phyloP scores from a whole-genome alignment of 1,140 invertebrate species.

The Brachystomella parvula region DNA sequence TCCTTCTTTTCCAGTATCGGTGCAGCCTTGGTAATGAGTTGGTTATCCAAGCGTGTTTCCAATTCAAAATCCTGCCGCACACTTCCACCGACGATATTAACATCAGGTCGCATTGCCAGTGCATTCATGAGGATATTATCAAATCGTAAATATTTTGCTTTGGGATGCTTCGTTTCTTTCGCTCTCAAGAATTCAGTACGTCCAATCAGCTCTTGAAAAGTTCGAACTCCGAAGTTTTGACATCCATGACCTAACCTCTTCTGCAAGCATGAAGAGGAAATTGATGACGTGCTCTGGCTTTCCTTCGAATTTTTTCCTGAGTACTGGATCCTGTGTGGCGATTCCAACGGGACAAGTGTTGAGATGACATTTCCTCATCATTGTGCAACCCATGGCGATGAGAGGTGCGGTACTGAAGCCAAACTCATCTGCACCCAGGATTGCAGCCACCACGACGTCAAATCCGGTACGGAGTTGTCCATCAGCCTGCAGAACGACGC shows the following conservation, averaged over 20 bases:
- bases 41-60: constrained; percentile 78
- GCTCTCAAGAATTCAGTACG: constrained; percentile 79
- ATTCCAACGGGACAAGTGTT: constrained; percentile 99
- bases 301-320: constrained; percentile 93
- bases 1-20: constrained; percentile 65
- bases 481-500: constrained; percentile 90
- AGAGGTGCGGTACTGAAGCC: constrained; percentile 97
- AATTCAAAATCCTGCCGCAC: constrained; percentile 81
- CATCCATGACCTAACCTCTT: constrained; percentile 86
- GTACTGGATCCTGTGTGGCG: constrained; percentile 84
- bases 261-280: constrained; percentile 93
- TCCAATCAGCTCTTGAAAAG: constrained; percentile 88
- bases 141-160: constrained; percentile 79
- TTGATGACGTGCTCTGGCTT: constrained; percentile 97
- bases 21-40: constrained; percentile 64
- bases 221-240: constrained; percentile 78
- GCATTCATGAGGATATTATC: constrained; percentile 80
- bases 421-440: constrained; percentile 96
- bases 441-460: constrained; percentile 91
- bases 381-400: constrained; percentile 94
- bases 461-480: constrained; percentile 89
- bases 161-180: constrained; percentile 53
- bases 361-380: constrained; percentile 99
- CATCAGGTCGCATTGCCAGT: constrained; percentile 73
- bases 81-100: constrained; percentile 84